Conservation (phyloP, 2,113 vertebrate species). For the Furnarius figulus region DNA sequence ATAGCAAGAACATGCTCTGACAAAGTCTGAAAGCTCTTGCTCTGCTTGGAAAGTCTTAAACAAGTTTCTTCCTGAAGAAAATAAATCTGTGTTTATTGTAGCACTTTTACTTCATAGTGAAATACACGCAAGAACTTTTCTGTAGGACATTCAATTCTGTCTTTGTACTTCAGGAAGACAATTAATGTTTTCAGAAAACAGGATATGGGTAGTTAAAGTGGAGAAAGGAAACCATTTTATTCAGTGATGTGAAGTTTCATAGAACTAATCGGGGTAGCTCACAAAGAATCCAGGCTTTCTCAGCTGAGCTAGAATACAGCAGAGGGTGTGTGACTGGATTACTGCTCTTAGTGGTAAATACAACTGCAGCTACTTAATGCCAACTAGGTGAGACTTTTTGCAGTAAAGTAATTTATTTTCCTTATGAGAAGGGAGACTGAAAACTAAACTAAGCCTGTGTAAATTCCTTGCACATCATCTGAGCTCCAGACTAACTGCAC, state of each 20-base stretch:
- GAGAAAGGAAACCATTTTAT: constrained; percentile 1
- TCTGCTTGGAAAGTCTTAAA: not conserved
- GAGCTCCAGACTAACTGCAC: constrained; percentile 19
- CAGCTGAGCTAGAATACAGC: not conserved
- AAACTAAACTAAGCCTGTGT: constrained; percentile 38
- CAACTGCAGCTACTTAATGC: constrained; percentile 4
- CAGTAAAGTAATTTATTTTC: constrained; percentile 42
- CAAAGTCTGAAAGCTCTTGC: not conserved
- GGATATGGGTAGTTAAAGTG: constrained; percentile 6
- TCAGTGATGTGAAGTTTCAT: not conserved
- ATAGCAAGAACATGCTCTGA: not conserved
- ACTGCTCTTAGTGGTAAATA: not conserved
- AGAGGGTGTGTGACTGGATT: not conserved
- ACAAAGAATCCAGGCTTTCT: not conserved
- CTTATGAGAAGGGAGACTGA: constrained; percentile 23
- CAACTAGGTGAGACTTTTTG: constrained; percentile 7
- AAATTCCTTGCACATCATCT: constrained; percentile 30
- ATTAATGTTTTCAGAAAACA: constrained; percentile 21
- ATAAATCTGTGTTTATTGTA: constrained; percentile 6
- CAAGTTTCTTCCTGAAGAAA: constrained; percentile 39
- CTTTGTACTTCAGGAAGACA: constrained; percentile 1
- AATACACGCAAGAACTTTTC: not conserved
- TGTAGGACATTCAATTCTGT: not conserved
- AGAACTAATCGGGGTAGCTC: not conserved
- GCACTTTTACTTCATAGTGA: constrained; percentile 31